These are phyloP conservation scores for Cyclargus thomasi DNA, from an alignment of 1,140 invertebrate species.

Conservation along the genomic window DNA sequence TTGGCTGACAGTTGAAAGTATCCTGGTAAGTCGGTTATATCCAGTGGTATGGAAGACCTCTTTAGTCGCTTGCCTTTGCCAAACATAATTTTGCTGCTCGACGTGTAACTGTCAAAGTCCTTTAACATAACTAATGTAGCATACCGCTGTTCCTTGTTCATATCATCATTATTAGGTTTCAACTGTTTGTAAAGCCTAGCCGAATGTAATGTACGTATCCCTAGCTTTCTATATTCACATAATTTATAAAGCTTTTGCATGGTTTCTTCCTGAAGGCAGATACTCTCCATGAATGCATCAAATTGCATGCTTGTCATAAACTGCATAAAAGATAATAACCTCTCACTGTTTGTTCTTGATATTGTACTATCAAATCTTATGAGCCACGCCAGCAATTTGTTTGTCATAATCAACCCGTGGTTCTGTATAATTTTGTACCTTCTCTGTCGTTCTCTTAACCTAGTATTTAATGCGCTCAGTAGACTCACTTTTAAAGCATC, in stretches of 20 bases:
- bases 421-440: constrained; percentile 83
- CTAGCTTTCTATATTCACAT: constrained; percentile 81
- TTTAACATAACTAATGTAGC: constrained; percentile 56
- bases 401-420: constrained; percentile 87
- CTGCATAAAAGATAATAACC: constrained; percentile 83
- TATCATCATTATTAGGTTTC: constrained; percentile 77
- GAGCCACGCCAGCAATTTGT: constrained; percentile 78
- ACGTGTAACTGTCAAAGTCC: constrained; percentile 53
- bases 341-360: constrained; percentile 77
- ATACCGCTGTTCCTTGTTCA: constrained; percentile 74
- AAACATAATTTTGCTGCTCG: constrained; percentile 33
- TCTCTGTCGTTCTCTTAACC: constrained; percentile 82
- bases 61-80: constrained; percentile 37
- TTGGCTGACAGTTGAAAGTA: constrained; percentile 83
- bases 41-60: constrained; percentile 77
- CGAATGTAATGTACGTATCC: constrained; percentile 81
- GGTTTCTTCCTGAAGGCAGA: constrained; percentile 82
- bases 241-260: constrained; percentile 80
- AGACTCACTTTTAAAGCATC: constrained; percentile 81
- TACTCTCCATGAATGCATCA: constrained; percentile 85
- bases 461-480: constrained; percentile 81
- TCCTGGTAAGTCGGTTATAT: constrained; percentile 85
- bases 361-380: constrained; percentile 81
- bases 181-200: constrained; percentile 81
- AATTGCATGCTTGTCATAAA: constrained; percentile 84